Base-by-base conservation (phyloP, 2,888 invertebrate species). In the Cephonodes hylas region DNA sequence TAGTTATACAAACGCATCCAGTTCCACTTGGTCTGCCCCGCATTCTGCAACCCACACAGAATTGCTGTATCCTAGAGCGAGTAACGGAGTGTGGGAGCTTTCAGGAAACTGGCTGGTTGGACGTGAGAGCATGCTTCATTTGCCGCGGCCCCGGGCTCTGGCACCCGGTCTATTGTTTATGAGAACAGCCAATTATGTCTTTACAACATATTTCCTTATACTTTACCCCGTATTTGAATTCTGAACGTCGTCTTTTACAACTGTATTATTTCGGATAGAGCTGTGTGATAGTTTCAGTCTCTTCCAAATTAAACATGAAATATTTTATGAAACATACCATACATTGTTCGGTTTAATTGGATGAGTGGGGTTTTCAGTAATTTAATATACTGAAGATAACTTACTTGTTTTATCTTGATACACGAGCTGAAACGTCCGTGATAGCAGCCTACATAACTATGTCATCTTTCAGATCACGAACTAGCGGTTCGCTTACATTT, bases 61-160 rank as follows among this genome's bases (percentile, higher is more conserved):
- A 64, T 25, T 60, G 57, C 34, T 57, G 25, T 44, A 59, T 60
- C 60, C 59, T 58, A 63, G 65, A 60, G 58, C 31, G 64, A 60
- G 60, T 63, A 59, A 58, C 65, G 60, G 61, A 27, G 48, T 61
- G 62, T 31, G 62, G 62, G 61, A 66, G 83, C 58, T 80, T 83
- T 73, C 65, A 62, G 60, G 60, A 76, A 74, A 74, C 71, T 82
- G 81, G 88, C 74, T 70, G 62, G 68, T 73, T 76, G 79, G 48
- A 84, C 85, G 85, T 88, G 85, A 86, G 86, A 84, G 84, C 83
- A 84, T 81, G 85, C 82, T 89, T 88, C 87, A 86, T 89, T 89
- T 88, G 83, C 62, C 45, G 66, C 82, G 67, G 84, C 89, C 83
- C 64, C 75, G 75, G 88, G 90, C 88, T 74, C 79, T 76, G 79